Base-by-base conservation (phyloP, 2,888 invertebrate genomes). In the Rutpela maculata region DNA sequence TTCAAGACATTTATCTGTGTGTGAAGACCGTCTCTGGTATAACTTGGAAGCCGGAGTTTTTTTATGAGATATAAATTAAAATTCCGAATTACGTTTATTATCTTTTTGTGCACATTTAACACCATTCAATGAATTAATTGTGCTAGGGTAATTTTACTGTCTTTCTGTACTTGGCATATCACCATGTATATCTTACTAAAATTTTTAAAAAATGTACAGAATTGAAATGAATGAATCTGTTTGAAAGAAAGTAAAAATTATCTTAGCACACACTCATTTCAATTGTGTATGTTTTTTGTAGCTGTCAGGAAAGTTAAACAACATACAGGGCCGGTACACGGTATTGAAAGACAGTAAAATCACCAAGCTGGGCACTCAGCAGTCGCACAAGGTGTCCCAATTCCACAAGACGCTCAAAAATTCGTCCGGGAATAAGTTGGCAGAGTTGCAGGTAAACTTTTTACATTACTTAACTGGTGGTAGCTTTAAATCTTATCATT, bases 391-490 rank as follows among this genome's bases (percentile, higher is more conserved):
- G 92, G 97, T 98, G 89, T 95, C 97, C 88, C 96, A 96, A 92
- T 98, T 98, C 92, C 98, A 98, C 93, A 97, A 97, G 93, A 95
- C 95, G 88, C 93, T 98, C 89, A 97, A 97, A 93, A 94, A 95
- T 88, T 94, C 96, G 84, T 93, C 94, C 82, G 97, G 97, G 87
- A 94, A 95, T 88, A 95, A 95, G 91, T 93, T 98, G 89, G 93
- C 93, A 88, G 95, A 96, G 90, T 92, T 98, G 88, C 97, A 97
- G 96, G 96, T 97, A 94, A 35, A 90, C 91, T 26, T 26, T 18
- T n/a, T 11, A 67, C 17, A 26, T 55, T 55, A 15, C 5, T 19
- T n/a, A 17, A 18, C 7, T 67, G 55, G 67, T 67, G 67, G 19
- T 66, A 15, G 43, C 1, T 9, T 38, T 38, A 35, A 6, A 31